Base-by-base conservation (phyloP, 2,888 invertebrate genomes). In the Scaptomyza polygonia region DNA sequence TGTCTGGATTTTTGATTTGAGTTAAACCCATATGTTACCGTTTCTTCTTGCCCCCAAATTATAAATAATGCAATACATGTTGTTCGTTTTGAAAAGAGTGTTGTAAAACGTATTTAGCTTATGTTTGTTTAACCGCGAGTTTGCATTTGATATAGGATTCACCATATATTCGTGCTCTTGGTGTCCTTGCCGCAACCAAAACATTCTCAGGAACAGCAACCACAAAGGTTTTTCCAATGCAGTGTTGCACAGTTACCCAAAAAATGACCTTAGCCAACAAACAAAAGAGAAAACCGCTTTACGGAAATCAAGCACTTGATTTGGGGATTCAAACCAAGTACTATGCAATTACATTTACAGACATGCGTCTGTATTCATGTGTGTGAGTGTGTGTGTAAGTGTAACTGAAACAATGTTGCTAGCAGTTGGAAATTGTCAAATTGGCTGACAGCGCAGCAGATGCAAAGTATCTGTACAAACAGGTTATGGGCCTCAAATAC, bases 341-440 rank as follows among this genome's bases (percentile, higher is more conserved):
- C 32, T 40, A 53, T 49, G 36, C 51, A 65, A 54, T 57, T 51
- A 48, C 36, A 56, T 61, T 47, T 64, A 34, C 44, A 58, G 2
- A 11, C 16, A 9, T 25, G 51, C 40, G 8, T 45, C n/a, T n/a
- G n/a, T n/a, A n/a, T n/a, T n/a, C n/a, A 34, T 18, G 51, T 43
- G 9, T 47, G 39, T 36, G 11, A 30, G 51, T 40, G 12, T 14
- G 5, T 2, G 40, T 27, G 47, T 51, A 43, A 40, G 45, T 69
- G 47, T 45, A 40, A 39, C 21, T 77, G 77, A 74, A 73, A 86
- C 84, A 80, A 84, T 72, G 72, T 74, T 83, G 81, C 84, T 64
- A 71, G 62, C 34, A 36, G 25, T 34, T 73, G 71, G 61, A 68
- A 83, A 77, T 78, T 81, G 81, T 84, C 81, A 81, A 81, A 81